A percentile compares a stretch with the other conserved stretches of the same genome.
Evolutionary conservation across 2,888 invertebrate genomes (phyloP).

Genomic region (Ophion slaviceki): DNA sequence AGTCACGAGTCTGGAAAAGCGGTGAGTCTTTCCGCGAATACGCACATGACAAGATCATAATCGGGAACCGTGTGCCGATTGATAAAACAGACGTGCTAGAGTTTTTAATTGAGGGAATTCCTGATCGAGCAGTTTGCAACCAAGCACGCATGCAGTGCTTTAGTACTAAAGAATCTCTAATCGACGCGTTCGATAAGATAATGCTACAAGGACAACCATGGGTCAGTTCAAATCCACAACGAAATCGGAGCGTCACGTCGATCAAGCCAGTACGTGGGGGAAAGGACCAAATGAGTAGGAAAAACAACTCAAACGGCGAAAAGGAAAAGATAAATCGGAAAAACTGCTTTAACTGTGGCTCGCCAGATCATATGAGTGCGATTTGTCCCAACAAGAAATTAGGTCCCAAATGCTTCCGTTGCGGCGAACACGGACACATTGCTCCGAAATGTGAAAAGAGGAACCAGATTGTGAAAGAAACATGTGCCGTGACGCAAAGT

Average conservation of each 20-base stretch:
- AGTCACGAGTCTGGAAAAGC: conserved; percentile 53
- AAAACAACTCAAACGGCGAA: not conserved
- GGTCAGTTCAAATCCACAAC: not conserved
- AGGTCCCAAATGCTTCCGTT: conserved; percentile 47
- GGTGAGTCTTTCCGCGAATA: conserved; percentile 61
- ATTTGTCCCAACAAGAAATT: conserved; percentile 36
- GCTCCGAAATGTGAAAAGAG: not conserved
- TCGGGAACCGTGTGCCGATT: conserved; percentile 35
- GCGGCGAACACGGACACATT: conserved; percentile 46
- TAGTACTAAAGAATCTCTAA: conserved; percentile 40
- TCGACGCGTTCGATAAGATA: conserved; percentile 36
- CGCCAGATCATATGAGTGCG: conserved; percentile 29
- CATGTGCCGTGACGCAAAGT: too few relatives aligned
- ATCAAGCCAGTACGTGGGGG: too few relatives aligned
- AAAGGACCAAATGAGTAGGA: not conserved
- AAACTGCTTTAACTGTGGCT: not conserved
- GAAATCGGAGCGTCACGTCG: too few relatives aligned
- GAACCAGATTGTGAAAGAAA: not conserved
- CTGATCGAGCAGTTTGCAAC: conserved; percentile 12
- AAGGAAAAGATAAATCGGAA: not conserved
- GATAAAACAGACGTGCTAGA: too few relatives aligned
- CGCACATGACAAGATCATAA: conserved; percentile 58
- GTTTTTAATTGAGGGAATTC: too few relatives aligned
- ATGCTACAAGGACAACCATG: conserved; percentile 10
- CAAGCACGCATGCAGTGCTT: conserved; percentile 51